phyloP scores from a whole-genome alignment of 2,888 invertebrate species.

The Opisthograptis luteolata region DNA sequence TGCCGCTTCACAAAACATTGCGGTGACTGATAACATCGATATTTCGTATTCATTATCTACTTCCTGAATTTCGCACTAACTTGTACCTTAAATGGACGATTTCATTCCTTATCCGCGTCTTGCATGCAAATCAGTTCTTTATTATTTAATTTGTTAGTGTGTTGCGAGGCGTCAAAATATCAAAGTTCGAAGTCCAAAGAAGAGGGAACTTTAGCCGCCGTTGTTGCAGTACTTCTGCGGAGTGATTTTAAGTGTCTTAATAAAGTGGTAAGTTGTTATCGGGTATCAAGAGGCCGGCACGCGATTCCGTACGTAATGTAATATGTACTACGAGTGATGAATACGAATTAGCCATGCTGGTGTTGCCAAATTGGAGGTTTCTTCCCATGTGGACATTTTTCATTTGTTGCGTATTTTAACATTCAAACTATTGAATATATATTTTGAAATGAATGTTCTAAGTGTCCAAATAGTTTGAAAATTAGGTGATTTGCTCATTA shows the following conservation, averaged over 20 bases:
- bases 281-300: slow-evolving; percentile 52
- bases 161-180: slow-evolving; percentile 74
- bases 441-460: not conserved
- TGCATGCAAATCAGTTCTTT: slow-evolving; percentile 70
- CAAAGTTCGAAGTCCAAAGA: slow-evolving; percentile 49
- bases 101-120: slow-evolving; percentile 55
- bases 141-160: slow-evolving; percentile 74
- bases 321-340: slow-evolving; percentile 72
- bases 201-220: slow-evolving; percentile 33
- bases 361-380: slow-evolving; percentile 40
- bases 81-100: slow-evolving; percentile 48
- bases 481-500: too few species aligned
- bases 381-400: not conserved
- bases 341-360: slow-evolving; percentile 70
- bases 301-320: slow-evolving; percentile 75
- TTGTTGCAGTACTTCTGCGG: slow-evolving; percentile 17
- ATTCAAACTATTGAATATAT: not conserved
- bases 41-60: slow-evolving; percentile 34
- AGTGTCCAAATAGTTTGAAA: too few species aligned
- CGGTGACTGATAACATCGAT: slow-evolving; percentile 30
- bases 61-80: slow-evolving; percentile 44
- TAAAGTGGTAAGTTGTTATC: slow-evolving; percentile 62
- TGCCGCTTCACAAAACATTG: slow-evolving; percentile 25
- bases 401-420: too few species aligned
- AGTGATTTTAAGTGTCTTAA: slow-evolving; percentile 40